Base-by-base conservation (phyloP, 2,113 vertebrate species). In the Lepisosteus osseus region DNA sequence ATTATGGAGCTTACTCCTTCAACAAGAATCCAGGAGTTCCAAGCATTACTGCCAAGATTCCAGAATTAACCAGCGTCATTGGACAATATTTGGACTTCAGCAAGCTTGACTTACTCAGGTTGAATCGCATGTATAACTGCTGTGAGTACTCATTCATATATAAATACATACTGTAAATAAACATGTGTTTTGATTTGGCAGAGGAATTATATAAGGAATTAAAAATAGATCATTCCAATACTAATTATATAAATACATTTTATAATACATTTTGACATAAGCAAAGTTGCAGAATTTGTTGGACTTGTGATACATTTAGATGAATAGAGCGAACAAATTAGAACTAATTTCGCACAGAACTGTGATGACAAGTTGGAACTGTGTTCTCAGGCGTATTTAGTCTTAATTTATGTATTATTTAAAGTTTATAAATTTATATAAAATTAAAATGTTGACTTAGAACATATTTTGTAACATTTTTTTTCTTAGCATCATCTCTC, bases 101-200 rank as follows among this genome's bases (percentile, higher is more conserved):
- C 68, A 61, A 79, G 55, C 80, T 90, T 73, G 96, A 98, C 62
- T 67, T 91, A 75, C 78, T 94, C 73, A 92, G 94, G 71, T 86
- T 98, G 61, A 98, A 98, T 79, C 89, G 92, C 68, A 97, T 96
- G 95, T 98, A 97, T 81, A 95, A 95, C 74, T 98, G 97, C 85
- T 93, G 95, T 98, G 86, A 86, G 96, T 93, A 68, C 0, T 0
- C 15, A 29, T 29, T 43, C 12, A 47, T 1, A 17, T 15, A 17
- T 56, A 29, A 29, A 29, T 29, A 29, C 29, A 29, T 29, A 29
- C 45, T 67, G 11, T 3, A 54, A 54, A 9, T 61, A 41, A 17
- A 43, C 1, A 55, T 57, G 54, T 61, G 40, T 7, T 14, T 64
- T n/a, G n/a, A 0, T 0, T 0, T 29, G 15, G 61, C 62, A 43